Conservation (phyloP, 2,113 vertebrate species). For the Ailuropoda melanoleuca region DNA sequence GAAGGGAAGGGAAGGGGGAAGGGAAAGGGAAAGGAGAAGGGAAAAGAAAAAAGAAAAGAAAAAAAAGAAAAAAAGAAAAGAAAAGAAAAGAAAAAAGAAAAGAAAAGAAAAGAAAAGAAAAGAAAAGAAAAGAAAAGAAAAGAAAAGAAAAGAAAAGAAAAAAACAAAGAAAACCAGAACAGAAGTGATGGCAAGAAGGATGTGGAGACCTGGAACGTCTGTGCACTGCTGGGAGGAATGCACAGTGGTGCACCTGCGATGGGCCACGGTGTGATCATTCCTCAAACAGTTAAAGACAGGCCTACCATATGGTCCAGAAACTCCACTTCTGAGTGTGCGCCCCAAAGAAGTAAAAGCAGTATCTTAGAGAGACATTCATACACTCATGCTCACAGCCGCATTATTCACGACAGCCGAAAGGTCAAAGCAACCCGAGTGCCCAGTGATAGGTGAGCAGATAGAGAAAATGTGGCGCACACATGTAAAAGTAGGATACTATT, state of each 20-base stretch:
- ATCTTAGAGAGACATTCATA: not conserved
- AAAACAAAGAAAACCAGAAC: not conserved
- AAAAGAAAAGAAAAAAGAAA: too few relatives aligned
- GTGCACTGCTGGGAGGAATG: too few relatives aligned
- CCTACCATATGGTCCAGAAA: not conserved
- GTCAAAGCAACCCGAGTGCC: not conserved
- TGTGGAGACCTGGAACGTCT: not conserved
- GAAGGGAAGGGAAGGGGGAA: too few relatives aligned
- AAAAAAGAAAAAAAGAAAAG: too few relatives aligned
- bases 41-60: too few relatives aligned
- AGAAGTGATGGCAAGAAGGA: not conserved
- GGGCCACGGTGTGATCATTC: too few relatives aligned
- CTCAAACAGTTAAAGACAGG: not conserved
- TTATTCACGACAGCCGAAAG: not conserved
- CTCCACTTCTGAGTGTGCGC: not conserved
- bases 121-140: too few relatives aligned
- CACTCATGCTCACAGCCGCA: not conserved
- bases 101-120: too few relatives aligned
- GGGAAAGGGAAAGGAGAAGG: too few relatives aligned
- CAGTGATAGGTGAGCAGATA: not conserved
- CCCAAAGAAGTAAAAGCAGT: not conserved
- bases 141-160: too few relatives aligned
- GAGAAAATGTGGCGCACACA: not conserved
- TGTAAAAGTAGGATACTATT: not conserved
- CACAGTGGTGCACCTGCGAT: not conserved